These are phyloP conservation scores for Julus scanicus DNA, from an alignment of 2,888 invertebrate species.

Conservation along the genomic window DNA sequence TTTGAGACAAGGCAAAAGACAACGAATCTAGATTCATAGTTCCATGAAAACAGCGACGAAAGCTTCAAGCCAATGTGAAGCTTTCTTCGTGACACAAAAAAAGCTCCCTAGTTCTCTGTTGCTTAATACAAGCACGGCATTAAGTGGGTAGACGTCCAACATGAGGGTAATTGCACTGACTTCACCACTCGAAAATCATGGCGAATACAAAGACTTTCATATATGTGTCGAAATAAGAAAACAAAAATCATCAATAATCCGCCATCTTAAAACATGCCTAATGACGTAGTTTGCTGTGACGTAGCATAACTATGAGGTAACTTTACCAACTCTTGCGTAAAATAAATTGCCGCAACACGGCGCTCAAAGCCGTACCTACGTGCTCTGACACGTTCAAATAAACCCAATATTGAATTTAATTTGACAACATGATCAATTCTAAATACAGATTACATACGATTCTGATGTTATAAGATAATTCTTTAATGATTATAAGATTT, in stretches of 20 bases:
- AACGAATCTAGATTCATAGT: constrained; percentile 99
- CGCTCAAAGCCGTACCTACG: too few species aligned
- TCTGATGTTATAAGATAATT: too few species aligned
- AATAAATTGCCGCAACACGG: too few species aligned
- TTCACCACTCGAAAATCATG: constrained; percentile 11
- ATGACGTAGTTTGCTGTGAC: neutral
- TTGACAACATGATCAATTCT: too few species aligned
- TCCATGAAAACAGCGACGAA: constrained; percentile 91
- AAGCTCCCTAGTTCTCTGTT: constrained; percentile 52
- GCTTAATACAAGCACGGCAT: constrained; percentile 52
- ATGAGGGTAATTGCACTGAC: constrained; percentile 55
- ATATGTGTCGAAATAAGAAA: neutral
- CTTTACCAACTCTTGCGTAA: too few species aligned
- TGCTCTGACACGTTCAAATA: too few species aligned
- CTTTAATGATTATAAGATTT: too few species aligned
- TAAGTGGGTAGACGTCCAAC: constrained; percentile 56
- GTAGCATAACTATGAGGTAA: neutral
- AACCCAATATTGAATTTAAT: too few species aligned
- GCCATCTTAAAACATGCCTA: neutral
- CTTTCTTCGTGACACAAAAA: constrained; percentile 71
- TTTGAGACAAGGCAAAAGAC: constrained; percentile 98
- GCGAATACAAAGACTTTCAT: neutral
- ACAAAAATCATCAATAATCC: neutral
- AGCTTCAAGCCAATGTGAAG: constrained; percentile 95
- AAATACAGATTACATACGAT: too few species aligned